Conservation (phyloP, 2,888 invertebrate species). For the Lasius fuliginosus region DNA sequence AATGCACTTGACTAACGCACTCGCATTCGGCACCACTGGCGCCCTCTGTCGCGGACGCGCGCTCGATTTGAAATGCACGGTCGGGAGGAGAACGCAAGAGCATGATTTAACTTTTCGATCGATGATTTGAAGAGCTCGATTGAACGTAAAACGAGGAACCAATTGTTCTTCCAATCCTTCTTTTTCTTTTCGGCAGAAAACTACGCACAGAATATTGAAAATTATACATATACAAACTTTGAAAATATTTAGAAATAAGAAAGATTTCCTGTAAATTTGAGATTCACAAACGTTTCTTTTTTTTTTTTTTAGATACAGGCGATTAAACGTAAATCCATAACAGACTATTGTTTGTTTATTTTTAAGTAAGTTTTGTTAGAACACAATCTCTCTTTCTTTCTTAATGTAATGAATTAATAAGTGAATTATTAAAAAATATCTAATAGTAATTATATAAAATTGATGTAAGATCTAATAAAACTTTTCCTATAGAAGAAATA, state of each 20-base stretch:
- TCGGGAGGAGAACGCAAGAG: background rate
- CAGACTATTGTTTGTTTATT: no score
- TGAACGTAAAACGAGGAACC: background rate
- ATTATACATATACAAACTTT: no score
- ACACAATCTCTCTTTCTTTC: background rate
- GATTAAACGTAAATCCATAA: no score
- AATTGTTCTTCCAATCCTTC: background rate
- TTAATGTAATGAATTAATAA: background rate
- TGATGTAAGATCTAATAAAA: background rate
- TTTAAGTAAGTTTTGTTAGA: no score
- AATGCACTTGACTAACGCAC: constrained; percentile 84
- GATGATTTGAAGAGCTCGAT: background rate
- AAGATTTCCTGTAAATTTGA: no score
- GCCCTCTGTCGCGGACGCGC: constrained; percentile 69
- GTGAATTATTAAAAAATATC: background rate
- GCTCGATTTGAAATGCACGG: constrained; percentile 66
- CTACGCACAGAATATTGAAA: background rate
- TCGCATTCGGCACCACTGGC: constrained; percentile 69
- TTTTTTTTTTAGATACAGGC: no score
- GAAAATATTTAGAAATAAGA: no score
- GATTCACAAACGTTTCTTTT: no score
- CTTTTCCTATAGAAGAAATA: background rate
- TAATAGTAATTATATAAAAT: no score
- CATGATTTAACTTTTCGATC: background rate
- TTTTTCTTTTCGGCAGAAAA: no score